A percentile compares a stretch with the other conserved stretches of the same genome.
Evolutionary conservation across 2,797 vertebrate genomes (phyloP).

Genomic region (Enteromius afrohamiltoni): DNA sequence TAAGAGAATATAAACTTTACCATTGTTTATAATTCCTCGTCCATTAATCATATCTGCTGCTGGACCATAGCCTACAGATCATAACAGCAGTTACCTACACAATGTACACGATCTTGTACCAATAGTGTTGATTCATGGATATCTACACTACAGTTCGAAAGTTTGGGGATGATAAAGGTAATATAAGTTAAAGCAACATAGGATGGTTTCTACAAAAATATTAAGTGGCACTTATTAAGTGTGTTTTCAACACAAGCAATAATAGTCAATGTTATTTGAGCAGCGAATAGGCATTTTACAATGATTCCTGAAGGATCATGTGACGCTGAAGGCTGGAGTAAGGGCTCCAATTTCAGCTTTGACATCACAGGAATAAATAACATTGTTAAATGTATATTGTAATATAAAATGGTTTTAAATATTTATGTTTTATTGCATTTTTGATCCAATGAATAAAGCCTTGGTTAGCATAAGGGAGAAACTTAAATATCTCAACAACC

Average conservation of each 20-base stretch:
- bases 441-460: neutral
- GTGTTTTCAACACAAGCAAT: neutral
- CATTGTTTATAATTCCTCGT: constrained; percentile 43
- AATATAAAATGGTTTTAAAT: neutral
- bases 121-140: neutral
- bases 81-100: constrained; percentile 51
- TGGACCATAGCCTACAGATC: constrained; percentile 56
- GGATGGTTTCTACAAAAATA: neutral
- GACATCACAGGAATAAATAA: neutral
- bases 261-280: neutral
- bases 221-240: too few species aligned
- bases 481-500: neutral
- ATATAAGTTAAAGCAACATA: neutral
- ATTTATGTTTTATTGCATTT: neutral
- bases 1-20: constrained; percentile 32
- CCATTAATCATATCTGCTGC: constrained; percentile 33
- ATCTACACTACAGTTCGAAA: neutral
- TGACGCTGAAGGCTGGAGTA: neutral
- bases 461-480: neutral
- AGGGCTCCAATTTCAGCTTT: neutral
- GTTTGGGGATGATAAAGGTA: neutral
- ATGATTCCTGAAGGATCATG: neutral
- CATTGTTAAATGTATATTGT: neutral
- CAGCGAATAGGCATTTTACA: neutral
- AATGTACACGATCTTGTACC: neutral